These are phyloP conservation scores for Lutra lutra DNA, from an alignment of 2,797 vertebrate species.

Conservation along the genomic window DNA sequence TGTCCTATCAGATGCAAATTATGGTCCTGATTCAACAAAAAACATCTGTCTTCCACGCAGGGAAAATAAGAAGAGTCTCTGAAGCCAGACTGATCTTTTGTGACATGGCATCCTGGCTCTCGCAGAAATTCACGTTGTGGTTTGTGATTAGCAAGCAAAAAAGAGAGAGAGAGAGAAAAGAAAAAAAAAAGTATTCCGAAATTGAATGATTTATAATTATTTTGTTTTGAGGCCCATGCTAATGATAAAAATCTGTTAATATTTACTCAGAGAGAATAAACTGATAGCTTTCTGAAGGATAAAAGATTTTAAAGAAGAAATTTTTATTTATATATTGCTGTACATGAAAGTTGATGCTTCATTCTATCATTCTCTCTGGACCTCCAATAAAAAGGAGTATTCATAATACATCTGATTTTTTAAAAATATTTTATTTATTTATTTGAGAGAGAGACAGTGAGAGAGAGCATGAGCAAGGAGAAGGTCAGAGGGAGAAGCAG, in stretches of 20 bases:
- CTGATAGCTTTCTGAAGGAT: background rate
- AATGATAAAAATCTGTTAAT: slow-evolving; percentile 8
- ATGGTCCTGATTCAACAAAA: slow-evolving; percentile 51
- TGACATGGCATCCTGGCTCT: background rate
- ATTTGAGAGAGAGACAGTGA: too few species aligned
- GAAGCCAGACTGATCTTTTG: slow-evolving; percentile 41
- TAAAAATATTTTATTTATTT: too few species aligned
- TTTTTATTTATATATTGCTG: background rate
- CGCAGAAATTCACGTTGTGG: background rate
- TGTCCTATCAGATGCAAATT: slow-evolving; percentile 68
- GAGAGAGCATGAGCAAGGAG: too few species aligned
- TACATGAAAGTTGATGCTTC: background rate
- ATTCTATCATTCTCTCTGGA: background rate
- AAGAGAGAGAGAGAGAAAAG: background rate
- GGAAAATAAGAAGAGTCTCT: slow-evolving; percentile 40
- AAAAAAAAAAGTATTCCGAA: background rate
- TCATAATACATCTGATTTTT: background rate
- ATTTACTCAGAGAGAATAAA: background rate
- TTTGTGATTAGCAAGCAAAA: slow-evolving; percentile 47
- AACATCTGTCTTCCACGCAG: slow-evolving; percentile 44
- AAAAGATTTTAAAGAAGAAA: slow-evolving; percentile 6
- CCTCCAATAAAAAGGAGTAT: background rate
- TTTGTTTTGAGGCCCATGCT: background rate
- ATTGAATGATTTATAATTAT: background rate
- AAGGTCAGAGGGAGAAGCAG: too few species aligned